These are phyloP conservation scores for Hydrotaea cyrtoneurina DNA, from an alignment of 2,888 invertebrate genomes.

Conservation along the genomic window DNA sequence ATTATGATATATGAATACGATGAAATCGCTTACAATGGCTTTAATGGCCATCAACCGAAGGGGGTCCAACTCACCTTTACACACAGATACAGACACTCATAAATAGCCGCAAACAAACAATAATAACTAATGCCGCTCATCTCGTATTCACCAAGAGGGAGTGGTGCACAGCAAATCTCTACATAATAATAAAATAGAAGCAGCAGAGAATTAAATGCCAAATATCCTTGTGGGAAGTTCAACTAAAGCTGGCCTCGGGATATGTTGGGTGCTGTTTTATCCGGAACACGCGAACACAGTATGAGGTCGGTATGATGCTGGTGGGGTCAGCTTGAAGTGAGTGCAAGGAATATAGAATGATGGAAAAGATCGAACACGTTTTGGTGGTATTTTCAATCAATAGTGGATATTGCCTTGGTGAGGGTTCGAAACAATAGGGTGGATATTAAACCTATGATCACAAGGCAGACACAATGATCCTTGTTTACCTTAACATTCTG, in stretches of 20 bases:
- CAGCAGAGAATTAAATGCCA: background rate
- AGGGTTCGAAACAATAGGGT: too few relatives aligned
- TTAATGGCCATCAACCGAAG: conserved; percentile 19
- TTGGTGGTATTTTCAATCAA: too few relatives aligned
- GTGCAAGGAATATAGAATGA: too few relatives aligned
- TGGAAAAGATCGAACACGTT: too few relatives aligned
- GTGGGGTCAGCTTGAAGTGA: too few relatives aligned
- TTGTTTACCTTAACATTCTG: too few relatives aligned
- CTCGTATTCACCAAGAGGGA: background rate
- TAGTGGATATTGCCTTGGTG: too few relatives aligned
- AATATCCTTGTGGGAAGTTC: background rate
- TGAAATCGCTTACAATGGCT: conserved; percentile 25
- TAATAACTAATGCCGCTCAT: conserved; percentile 5
- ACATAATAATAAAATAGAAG: background rate
- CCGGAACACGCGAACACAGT: too few relatives aligned
- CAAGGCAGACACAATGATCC: too few relatives aligned
- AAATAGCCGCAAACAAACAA: background rate
- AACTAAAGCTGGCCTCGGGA: background rate
- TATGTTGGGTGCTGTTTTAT: background rate
- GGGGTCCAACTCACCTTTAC: background rate
- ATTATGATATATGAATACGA: conserved; percentile 19
- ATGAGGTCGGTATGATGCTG: too few relatives aligned
- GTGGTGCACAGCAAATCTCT: background rate
- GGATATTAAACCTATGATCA: too few relatives aligned
- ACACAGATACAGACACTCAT: background rate